Base-by-base conservation (phyloP, 1,140 invertebrate genomes). In the Hycleus cichorii region DNA sequence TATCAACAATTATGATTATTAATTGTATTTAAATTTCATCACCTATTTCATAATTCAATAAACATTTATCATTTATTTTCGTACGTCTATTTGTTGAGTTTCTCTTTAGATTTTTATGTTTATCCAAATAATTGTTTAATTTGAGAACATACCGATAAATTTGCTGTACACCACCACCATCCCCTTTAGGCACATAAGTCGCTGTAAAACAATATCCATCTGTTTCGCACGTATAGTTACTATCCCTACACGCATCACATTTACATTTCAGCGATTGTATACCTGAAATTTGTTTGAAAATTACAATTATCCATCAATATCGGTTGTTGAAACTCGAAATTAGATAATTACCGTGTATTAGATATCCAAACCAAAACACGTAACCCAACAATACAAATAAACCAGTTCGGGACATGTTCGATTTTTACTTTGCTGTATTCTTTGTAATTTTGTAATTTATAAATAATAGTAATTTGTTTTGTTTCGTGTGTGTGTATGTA, bases 141-240 rank as follows among this genome's bases (percentile, higher is more conserved):
- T 42, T 45, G 38, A 40, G 5, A 47, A 55, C 59, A 60, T 84
- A 92, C 90, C 90, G 85, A 74, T 86, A 90, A 44, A 83, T 83
- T 73, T 85, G 81, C 56, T 79, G 81, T 58, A 83, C 77, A 58
- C 76, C 75, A 5, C 32, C 32, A 5, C 32, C 32, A 32, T 32
- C 32, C 49, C 76, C 75, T 64, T 82, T 80, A 49, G 83, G 79
- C 60, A 85, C 72, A 57, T 82, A 83, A 53, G 86, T 86, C 27
- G 89, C 88, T 3, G 90, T 89, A 65, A 89, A 93, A 74, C 90
- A 94, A 67, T 85, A 88, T 12, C 91, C 91, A 79, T 94, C 89
- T 4, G 91, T 93, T 70, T 85, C 83, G 77, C 91, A 94, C 32
- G 89, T 90, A 68, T 85, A 76, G 74, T 94, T 92, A n/a, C 77